Base-by-base conservation (phyloP, 2,797 vertebrate species). In the Falco naumanni region DNA sequence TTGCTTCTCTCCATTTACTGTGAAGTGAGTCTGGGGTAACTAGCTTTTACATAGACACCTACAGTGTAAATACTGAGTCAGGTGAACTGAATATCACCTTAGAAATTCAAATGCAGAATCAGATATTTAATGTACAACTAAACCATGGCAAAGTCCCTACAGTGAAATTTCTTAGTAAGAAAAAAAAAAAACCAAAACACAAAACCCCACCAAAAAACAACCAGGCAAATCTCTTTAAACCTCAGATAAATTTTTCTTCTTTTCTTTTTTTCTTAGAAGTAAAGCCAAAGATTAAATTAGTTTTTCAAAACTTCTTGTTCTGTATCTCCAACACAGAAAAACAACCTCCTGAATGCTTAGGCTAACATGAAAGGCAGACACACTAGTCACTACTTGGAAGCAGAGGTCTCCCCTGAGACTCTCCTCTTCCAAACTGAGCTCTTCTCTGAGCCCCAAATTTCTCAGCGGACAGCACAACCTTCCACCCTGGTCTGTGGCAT, bases 41-140 rank as follows among this genome's bases (percentile, higher is more conserved):
- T 48, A 60, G 37, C 10, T 93, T 75, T 91, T 84, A 89, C 34
- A 60, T 8, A 63, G 54, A 53, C 31, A 80, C 13, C 37, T 71
- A 37, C 5, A 19, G 8, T 60, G 28, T 72, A 93, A 96, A 84
- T 34, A 48, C 16, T 45, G 16, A 60, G 37, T 34, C 41, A 85
- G 43, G 41, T 66, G 31, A 69, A 93, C 90, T 79, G 9, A 90
- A 91, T 39, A n/a, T 43, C 50, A 88, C 26, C 24, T 64, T 25
- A 72, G 47, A 94, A 88, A 93, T 70, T 76, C 43, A 94, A 83
- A 87, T 34, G 48, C 64, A 87, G 41, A 86, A 51, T 65, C 39
- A 69, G 28, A 47, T 45, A 86, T 11, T 51, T 70, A 82, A 84
- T 17, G 50, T 20, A 60, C 9, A 84, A 43, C 31, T 68, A 78